Percentiles rank a stretch among this genome's conserved stretches.
Conservation (phyloP, 2,797 vertebrate species). For the Microctenopoma lineatum region DNA sequence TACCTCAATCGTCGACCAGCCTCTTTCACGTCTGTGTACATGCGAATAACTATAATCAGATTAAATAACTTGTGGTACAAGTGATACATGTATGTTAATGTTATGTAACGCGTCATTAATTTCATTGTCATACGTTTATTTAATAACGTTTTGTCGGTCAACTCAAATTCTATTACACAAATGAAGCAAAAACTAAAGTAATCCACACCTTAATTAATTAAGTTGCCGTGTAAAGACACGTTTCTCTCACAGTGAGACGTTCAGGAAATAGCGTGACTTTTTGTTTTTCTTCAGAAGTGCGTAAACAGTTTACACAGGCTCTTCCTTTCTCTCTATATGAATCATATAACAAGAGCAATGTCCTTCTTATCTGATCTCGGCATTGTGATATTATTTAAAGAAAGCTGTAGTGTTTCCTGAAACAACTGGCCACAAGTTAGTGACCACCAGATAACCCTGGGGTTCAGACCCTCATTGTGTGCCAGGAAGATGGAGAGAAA, state of each 20-base stretch:
- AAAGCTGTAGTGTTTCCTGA: slow-evolving; percentile 77
- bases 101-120: too few species aligned
- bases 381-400: slow-evolving; percentile 84
- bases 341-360: slow-evolving; percentile 71
- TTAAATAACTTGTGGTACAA: background rate
- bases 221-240: background rate
- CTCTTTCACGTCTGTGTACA: background rate
- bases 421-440: slow-evolving; percentile 60
- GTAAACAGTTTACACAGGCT: slow-evolving; percentile 72
- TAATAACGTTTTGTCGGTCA: too few species aligned
- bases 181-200: too few species aligned
- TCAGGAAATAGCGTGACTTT: slow-evolving; percentile 36
- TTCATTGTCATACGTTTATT: too few species aligned
- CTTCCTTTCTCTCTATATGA: slow-evolving; percentile 73
- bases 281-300: slow-evolving; percentile 36
- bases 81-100: background rate
- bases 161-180: too few species aligned
- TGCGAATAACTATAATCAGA: background rate
- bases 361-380: slow-evolving; percentile 77
- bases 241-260: slow-evolving; percentile 3
- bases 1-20: background rate
- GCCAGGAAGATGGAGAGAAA: slow-evolving; percentile 48
- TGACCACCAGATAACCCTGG: slow-evolving; percentile 75
- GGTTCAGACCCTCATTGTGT: slow-evolving; percentile 63
- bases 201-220: background rate